A percentile compares a stretch with the other conserved stretches of the same genome.
phyloP scores from a whole-genome alignment of 2,113 vertebrate species.

The Lophura nycthemera region DNA sequence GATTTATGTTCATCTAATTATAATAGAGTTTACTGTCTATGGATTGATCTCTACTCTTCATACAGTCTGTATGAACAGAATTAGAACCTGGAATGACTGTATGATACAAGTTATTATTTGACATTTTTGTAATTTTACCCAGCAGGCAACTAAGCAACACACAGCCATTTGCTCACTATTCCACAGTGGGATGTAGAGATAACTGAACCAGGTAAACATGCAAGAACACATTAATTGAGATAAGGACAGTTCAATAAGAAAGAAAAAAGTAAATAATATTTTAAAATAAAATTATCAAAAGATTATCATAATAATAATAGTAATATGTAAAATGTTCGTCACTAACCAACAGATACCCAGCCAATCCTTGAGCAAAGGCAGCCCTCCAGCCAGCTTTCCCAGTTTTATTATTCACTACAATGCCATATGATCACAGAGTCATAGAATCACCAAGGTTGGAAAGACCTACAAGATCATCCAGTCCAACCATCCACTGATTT shows the following conservation, averaged over 20 bases:
- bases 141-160: not conserved
- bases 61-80: conserved; percentile 23
- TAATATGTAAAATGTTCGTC: not conserved
- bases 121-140: not conserved
- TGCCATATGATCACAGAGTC: not conserved
- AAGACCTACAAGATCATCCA: no score
- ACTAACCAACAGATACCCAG: not conserved
- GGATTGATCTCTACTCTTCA: conserved; percentile 50
- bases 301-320: not conserved
- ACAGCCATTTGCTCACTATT: not conserved
- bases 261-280: not conserved
- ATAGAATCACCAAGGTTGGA: no score
- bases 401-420: not conserved
- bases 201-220: not conserved
- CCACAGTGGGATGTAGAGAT: not conserved
- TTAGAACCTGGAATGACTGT: not conserved
- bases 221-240: not conserved
- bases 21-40: conserved; percentile 56
- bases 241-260: not conserved
- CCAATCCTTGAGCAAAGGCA: not conserved
- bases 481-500: no score
- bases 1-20: conserved; percentile 67
- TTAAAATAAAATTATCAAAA: not conserved
- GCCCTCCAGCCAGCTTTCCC: not conserved
- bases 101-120: not conserved